Percentiles rank a stretch among this genome's conserved stretches.
phyloP scores from a whole-genome alignment of 2,888 invertebrate genomes.

The Branchellion lobata region DNA sequence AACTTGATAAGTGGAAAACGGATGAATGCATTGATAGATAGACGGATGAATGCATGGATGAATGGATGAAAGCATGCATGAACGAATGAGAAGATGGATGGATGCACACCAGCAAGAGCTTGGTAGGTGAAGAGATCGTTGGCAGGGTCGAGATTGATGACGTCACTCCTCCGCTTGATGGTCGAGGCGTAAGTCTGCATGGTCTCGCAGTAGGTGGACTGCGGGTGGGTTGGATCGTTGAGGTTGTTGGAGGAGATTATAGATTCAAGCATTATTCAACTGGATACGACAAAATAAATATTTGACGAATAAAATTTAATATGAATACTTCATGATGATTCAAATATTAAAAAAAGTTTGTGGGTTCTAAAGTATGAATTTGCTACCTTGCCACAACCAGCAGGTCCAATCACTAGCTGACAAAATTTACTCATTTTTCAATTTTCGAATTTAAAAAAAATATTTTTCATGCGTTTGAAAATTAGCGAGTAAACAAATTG shows the following conservation, averaged over 20 bases:
- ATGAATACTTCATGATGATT: neutral
- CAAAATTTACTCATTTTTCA: constrained; percentile 69
- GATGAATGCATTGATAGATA: no score
- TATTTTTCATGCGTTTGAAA: no score
- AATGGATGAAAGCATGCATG: no score
- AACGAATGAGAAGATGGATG: no score
- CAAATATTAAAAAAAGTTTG: neutral
- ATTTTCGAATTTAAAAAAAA: constrained; percentile 21
- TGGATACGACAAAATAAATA: neutral
- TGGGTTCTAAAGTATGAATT: no score
- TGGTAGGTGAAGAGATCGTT: constrained; percentile 93
- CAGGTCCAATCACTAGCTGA: constrained; percentile 93
- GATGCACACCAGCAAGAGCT: constrained; percentile 71
- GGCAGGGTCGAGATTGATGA: constrained; percentile 95
- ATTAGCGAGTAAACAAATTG: no score
- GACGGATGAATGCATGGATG: no score
- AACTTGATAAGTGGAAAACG: neutral
- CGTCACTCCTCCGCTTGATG: constrained; percentile 73
- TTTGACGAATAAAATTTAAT: neutral
- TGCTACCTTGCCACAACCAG: constrained; percentile 88
- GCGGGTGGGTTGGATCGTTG: constrained; percentile 53
- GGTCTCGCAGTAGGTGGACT: constrained; percentile 91
- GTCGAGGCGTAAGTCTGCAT: constrained; percentile 82
- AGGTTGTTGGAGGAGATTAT: neutral
- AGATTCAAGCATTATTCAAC: neutral